These are phyloP conservation scores for Eubasilissa regina DNA, from an alignment of 1,140 invertebrate species.

Conservation along the genomic window DNA sequence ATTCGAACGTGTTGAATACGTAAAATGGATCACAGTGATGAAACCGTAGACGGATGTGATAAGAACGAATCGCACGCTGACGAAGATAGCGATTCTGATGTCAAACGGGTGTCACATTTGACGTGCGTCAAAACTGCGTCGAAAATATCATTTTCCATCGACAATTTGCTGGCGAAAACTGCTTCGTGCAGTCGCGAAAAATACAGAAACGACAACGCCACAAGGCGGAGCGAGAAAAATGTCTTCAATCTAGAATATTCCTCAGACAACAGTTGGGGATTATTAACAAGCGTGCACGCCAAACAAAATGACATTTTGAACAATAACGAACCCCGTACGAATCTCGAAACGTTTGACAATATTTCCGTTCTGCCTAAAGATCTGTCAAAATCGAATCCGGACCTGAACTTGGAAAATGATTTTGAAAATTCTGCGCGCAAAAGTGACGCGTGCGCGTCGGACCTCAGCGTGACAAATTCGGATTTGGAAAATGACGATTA, in stretches of 20 bases:
- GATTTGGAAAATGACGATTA: conserved; percentile 44
- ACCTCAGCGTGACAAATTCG: conserved; percentile 35
- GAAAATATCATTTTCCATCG: conserved; percentile 51
- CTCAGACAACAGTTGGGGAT: too few relatives aligned
- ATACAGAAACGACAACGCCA: neutral
- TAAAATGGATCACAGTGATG: conserved; percentile 37
- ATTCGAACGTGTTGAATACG: neutral
- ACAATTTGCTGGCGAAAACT: conserved; percentile 39
- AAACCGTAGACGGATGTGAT: neutral
- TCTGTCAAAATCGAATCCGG: conserved; percentile 25
- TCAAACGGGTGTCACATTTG: neutral
- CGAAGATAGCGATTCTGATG: neutral
- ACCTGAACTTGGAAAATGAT: conserved; percentile 2
- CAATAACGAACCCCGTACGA: conserved; percentile 18
- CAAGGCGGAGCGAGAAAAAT: neutral
- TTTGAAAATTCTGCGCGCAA: conserved; percentile 11
- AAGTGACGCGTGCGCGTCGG: conserved; percentile 14
- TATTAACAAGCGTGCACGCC: neutral
- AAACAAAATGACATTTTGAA: conserved; percentile 18
- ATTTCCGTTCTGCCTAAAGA: neutral
- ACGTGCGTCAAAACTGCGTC: neutral
- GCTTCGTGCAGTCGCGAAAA: neutral
- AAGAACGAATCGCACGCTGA: neutral
- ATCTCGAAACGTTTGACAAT: neutral
- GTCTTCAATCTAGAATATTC: neutral